Base-by-base conservation (phyloP, 1,140 invertebrate species). In the Drosophila kikkawai region DNA sequence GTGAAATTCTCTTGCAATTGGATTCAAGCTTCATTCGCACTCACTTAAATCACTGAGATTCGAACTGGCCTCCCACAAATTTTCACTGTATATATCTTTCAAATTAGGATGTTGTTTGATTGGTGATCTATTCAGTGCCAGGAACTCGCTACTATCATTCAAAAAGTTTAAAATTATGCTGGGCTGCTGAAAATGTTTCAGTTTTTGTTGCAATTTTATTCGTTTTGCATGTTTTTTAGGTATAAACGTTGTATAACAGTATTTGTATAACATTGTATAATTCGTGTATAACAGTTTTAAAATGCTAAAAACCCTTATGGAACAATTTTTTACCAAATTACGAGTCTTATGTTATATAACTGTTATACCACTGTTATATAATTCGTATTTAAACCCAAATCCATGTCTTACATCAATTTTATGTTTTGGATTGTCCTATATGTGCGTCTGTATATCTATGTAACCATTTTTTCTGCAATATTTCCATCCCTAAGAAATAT, bases 21-120 rank as follows among this genome's bases (percentile, higher is more conserved):
- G 53, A 26, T 45, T 50, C 19, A 37, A 71, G 55, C 51, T 60
- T 73, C 44, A 73, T 55, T 69, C 32, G 67, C 67, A 69, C 64
- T 53, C 51, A 58, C 26, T 29, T 29, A 6, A 29, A 29, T 6
- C 29, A 39, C 19, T 3, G 1, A 34, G 37, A 57, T 48, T 22
- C 39, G 1, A 58, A 48, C 64, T 68, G 37, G 45, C 6, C 19
- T 51, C 37, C 67, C 32, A 37, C 34, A 36, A 68, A 29, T 42
- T 53, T 17, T 75, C 41, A 67, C 61, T 76, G 74, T 76, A 73
- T 60, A 69, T 67, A 51, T 51, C 37, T 58, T 17, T 17, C 1
- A 50, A 42, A 73, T 32, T 58, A 45, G 47, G 60, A 76, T 59
- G 74, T 76, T 76, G 45, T 74, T 39, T 53, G 41, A 61, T 61